Conservation (phyloP, 2,113 vertebrate genomes). For the Callithrix jacchus region DNA sequence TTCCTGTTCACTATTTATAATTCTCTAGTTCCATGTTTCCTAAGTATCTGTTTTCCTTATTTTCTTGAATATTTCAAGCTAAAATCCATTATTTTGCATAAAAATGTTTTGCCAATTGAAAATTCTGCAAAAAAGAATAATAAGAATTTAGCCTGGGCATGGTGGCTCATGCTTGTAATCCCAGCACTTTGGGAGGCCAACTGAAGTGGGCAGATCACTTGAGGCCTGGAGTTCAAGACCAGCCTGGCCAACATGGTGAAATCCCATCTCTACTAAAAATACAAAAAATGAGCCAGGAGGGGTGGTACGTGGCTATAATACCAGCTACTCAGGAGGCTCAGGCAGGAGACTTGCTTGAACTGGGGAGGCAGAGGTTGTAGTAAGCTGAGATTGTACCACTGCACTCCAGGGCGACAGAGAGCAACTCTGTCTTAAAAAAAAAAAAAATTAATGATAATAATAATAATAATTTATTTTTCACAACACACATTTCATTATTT, state of each 20-base stretch:
- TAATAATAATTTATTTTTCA: conserved; percentile 33
- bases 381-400: not conserved
- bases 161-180: not conserved
- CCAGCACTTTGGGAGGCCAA: not conserved
- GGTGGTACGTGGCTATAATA: not conserved
- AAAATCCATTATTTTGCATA: not conserved
- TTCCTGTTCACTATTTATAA: conserved; percentile 6
- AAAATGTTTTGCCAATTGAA: conserved; percentile 15
- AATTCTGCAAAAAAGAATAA: not conserved
- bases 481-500: conserved; percentile 17
- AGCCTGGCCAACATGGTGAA: not conserved
- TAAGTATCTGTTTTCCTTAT: conserved; percentile 2
- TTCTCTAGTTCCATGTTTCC: not conserved
- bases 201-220: not conserved
- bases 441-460: not conserved
- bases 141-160: not conserved
- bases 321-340: not conserved
- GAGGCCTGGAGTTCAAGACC: not conserved
- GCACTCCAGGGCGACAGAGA: not conserved
- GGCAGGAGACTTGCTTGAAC: not conserved
- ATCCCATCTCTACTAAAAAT: not conserved
- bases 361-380: not conserved
- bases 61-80: conserved; percentile 23
- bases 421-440: not conserved
- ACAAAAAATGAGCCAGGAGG: not conserved